Evolutionary conservation across 2,113 vertebrate species (phyloP).

Genomic region (Microtus oregoni): DNA sequence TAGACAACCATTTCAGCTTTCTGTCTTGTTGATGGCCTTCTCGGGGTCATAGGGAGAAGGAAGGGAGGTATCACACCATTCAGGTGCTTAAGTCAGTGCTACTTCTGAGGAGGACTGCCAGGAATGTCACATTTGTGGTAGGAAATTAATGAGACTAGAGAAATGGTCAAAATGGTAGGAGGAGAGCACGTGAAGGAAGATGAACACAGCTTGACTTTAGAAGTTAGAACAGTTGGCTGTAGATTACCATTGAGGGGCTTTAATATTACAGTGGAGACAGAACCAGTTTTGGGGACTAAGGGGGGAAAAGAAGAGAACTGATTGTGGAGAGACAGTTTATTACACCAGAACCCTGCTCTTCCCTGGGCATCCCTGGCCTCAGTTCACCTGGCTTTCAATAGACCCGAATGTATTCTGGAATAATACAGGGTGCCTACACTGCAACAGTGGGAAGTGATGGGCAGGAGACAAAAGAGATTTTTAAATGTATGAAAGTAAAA

Average conservation of each 20-base stretch:
- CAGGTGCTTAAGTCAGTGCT: background rate
- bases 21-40: background rate
- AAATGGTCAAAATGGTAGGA: background rate
- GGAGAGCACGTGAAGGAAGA: background rate
- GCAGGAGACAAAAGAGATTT: slow-evolving; percentile 71
- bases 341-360: background rate
- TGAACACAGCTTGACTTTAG: background rate
- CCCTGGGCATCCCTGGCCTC: background rate
- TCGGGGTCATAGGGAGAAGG: background rate
- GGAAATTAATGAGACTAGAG: background rate
- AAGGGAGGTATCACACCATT: background rate
- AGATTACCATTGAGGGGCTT: background rate
- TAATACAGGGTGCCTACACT: background rate
- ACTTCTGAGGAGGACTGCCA: background rate
- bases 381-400: background rate
- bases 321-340: background rate
- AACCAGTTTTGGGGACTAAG: background rate
- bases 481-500: slow-evolving; percentile 66
- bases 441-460: slow-evolving; percentile 53
- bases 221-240: background rate
- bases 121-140: background rate
- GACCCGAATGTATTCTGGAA: background rate
- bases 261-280: background rate
- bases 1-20: background rate
- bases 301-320: background rate